phyloP scores from a whole-genome alignment of 1,140 invertebrate genomes.

The Macrobrachium nipponense region DNA sequence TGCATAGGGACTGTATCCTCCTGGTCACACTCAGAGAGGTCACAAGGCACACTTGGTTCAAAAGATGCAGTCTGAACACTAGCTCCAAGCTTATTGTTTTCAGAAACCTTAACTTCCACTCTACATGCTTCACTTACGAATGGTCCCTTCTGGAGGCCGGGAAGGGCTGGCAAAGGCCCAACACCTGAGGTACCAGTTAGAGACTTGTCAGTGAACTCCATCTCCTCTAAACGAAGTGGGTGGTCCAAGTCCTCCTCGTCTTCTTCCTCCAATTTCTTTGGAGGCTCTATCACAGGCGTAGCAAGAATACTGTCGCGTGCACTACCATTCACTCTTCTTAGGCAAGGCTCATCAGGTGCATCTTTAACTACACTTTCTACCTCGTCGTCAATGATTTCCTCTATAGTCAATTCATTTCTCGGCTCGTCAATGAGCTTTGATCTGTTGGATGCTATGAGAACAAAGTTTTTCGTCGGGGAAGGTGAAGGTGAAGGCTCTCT shows the following conservation, averaged over 20 bases:
- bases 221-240: constrained; percentile 22
- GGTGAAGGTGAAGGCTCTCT: too few species aligned
- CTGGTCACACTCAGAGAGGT: constrained; percentile 57
- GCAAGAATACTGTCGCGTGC: constrained; percentile 26
- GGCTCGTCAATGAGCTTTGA: constrained; percentile 52
- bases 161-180: constrained; percentile 34
- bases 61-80: constrained; percentile 49
- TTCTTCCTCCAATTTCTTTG: constrained; percentile 13
- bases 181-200: constrained; percentile 8
- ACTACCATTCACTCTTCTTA: constrained; percentile 41
- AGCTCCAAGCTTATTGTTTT: constrained; percentile 44
- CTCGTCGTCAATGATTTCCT: background rate
- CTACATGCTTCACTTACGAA: constrained; percentile 57
- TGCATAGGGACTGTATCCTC: constrained; percentile 32
- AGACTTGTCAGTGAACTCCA: constrained; percentile 25
- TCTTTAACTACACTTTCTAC: constrained; percentile 2
- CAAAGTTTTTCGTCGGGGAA: constrained; percentile 31
- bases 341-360: constrained; percentile 27
- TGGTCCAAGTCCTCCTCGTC: background rate
- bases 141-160: constrained; percentile 43
- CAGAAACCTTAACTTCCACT: constrained; percentile 48
- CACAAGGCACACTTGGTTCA: constrained; percentile 50
- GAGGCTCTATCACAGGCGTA: constrained; percentile 19
- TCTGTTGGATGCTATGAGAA: constrained; percentile 47
- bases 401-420: constrained; percentile 8